Conservation (phyloP, 2,797 vertebrate genomes). For the Lates japonicus region DNA sequence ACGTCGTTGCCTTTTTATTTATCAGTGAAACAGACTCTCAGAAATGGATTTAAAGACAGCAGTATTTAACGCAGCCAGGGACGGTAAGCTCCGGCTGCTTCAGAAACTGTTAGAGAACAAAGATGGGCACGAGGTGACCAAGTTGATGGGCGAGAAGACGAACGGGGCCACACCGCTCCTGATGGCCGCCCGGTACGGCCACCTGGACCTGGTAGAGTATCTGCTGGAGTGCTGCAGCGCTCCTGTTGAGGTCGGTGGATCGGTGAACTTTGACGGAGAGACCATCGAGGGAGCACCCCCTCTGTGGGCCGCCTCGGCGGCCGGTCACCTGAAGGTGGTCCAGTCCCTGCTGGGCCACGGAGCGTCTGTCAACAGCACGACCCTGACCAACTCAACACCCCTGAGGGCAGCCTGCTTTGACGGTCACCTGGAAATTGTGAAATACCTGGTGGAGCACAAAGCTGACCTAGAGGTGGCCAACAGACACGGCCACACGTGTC, state of each 20-base stretch:
- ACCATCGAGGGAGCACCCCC: constrained; percentile 98
- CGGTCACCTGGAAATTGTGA: constrained; percentile 97
- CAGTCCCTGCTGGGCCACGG: constrained; percentile 95
- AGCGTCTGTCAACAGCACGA: constrained; percentile 98
- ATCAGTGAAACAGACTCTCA: not conserved
- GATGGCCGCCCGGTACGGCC: constrained; percentile 96
- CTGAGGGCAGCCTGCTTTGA: constrained; percentile 98
- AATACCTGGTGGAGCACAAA: constrained; percentile 96
- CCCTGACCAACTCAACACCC: constrained; percentile 96
- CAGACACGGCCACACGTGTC: constrained; percentile 96
- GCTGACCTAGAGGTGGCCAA: constrained; percentile 98
- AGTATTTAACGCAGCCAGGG: constrained; percentile 96
- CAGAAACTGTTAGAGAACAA: constrained; percentile 97
- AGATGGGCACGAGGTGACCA: constrained; percentile 92
- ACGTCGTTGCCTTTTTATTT: not conserved
- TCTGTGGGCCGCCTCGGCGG: constrained; percentile 96
- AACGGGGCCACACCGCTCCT: constrained; percentile 95
- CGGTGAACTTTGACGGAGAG: constrained; percentile 98
- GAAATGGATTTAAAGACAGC: constrained; percentile 99
- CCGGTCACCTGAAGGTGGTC: constrained; percentile 96
- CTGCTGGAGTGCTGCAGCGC: constrained; percentile 95
- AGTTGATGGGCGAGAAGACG: constrained; percentile 95
- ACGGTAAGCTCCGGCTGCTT: constrained; percentile 96
- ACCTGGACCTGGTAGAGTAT: constrained; percentile 97
- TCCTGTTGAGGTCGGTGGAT: constrained; percentile 94